Base-by-base conservation (phyloP, 2,888 invertebrate species). In the Athalia cordata region DNA sequence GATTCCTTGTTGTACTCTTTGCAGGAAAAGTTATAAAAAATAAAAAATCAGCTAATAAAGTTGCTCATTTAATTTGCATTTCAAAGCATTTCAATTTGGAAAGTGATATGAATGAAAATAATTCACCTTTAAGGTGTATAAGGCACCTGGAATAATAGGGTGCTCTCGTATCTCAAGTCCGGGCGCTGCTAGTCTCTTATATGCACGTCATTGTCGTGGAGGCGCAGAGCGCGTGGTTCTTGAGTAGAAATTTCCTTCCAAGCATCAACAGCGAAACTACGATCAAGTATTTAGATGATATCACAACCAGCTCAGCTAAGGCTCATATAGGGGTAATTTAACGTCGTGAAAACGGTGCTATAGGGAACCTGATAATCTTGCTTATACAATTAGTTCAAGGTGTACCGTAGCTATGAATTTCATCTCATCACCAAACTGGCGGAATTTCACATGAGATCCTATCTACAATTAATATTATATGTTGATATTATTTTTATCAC, bases 261-360 rank as follows among this genome's bases (percentile, higher is more conserved):
- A 47, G 29, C 45, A 72, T 43, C 43, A 57, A 49, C 72, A 59
- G 49, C 59, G 72, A 72, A 72, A 72, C 72, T 61, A 29, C 59
- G 72, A 61, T 72, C 61, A 72, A 72, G 72, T 72, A 72, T 72
- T 72, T 61, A 72, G 72, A 72, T 72, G 45, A 47, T 72, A 72
- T 72, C 72, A 61, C 72, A 61, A 72, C 72, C 72, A 7, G 72
- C 57, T 61, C 61, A 72, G 61, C 72, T 8, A 45, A 57, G 45
- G 15, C 72, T 59, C 59, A 15, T 72, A 72, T 72, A 72, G 59
- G 72, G 61, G 72, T 72, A 72, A 72, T 72, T 72, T 59, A 13
- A 72, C 72, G 57, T 72, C 47, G 72, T 72, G 59, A 57, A 57
- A 72, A 72, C 72, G 57, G 70, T 70, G 57, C 29, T 29, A 29